Conservation (phyloP, 2,113 vertebrate species). For the Syngnathus typhle region DNA sequence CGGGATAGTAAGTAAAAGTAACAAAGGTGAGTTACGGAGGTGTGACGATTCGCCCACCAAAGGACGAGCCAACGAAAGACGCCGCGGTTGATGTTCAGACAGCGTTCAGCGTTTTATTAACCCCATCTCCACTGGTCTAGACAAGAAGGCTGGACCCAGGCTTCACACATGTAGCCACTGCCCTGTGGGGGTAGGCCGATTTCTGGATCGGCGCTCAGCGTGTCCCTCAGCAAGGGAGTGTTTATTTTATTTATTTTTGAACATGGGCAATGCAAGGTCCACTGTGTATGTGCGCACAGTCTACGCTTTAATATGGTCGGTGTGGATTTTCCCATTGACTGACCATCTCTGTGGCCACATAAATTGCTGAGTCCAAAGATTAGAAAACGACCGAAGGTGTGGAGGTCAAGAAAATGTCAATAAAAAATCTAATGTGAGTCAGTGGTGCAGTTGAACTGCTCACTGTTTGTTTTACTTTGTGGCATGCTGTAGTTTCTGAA, state of each 20-base stretch:
- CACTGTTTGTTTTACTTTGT: not conserved
- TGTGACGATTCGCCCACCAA: not conserved
- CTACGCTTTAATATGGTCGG: slow-evolving; percentile 35
- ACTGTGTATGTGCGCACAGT: slow-evolving; percentile 21
- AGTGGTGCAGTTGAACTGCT: not conserved
- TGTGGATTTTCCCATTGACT: slow-evolving; percentile 32
- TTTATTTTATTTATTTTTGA: slow-evolving; percentile 54
- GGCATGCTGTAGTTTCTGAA: not conserved
- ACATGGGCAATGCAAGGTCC: slow-evolving; percentile 24
- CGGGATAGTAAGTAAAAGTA: slow-evolving; percentile 17
- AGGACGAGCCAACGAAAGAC: slow-evolving; percentile 53
- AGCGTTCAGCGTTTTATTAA: slow-evolving; percentile 66
- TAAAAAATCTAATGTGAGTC: slow-evolving; percentile 10
- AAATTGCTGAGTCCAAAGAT: slow-evolving; percentile 25
- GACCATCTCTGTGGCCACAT: slow-evolving; percentile 29
- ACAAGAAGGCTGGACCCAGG: slow-evolving; percentile 62
- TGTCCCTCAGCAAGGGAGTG: slow-evolving; percentile 24
- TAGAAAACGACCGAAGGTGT: slow-evolving; percentile 49
- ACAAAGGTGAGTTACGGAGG: slow-evolving; percentile 26
- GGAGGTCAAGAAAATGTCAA: slow-evolving; percentile 41
- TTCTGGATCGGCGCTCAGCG: slow-evolving; percentile 17
- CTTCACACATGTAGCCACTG: slow-evolving; percentile 38
- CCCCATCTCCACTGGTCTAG: slow-evolving; percentile 73
- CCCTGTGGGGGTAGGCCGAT: slow-evolving; percentile 39
- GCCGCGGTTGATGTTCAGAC: slow-evolving; percentile 48